Evolutionary conservation across 2,888 invertebrate genomes (phyloP).

Genomic region (Automeris io): DNA sequence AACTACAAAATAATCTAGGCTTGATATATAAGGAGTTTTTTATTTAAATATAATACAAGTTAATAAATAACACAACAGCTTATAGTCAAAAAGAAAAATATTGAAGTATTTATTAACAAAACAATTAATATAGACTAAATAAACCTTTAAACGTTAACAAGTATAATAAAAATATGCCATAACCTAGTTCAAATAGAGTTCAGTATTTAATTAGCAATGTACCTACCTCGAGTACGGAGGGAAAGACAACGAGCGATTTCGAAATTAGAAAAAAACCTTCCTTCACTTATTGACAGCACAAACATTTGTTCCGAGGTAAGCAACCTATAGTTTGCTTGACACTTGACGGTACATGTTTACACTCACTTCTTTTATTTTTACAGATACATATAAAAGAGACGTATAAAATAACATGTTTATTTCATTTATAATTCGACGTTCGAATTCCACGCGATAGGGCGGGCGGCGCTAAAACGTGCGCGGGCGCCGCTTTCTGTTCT

Average conservation of each 20-base stretch:
- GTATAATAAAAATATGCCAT: neutral
- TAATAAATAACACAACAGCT: too few species aligned
- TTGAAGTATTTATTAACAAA: too few species aligned
- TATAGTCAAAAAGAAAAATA: too few species aligned
- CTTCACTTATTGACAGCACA: constrained; percentile 52
- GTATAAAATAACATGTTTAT: constrained; percentile 1
- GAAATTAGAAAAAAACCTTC: constrained; percentile 26
- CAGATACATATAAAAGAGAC: constrained; percentile 1
- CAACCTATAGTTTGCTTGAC: constrained; percentile 28
- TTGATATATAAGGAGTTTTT: too few species aligned
- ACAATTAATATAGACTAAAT: too few species aligned
- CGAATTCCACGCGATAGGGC: constrained; percentile 31
- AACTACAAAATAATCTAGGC: too few species aligned
- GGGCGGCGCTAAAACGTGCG: constrained; percentile 70
- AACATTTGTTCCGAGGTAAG: constrained; percentile 48
- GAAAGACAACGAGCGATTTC: constrained; percentile 6
- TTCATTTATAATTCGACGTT: constrained; percentile 4
- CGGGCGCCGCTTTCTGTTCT: constrained; percentile 56
- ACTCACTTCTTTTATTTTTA: constrained; percentile 22
- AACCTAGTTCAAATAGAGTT: neutral
- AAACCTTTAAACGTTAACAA: neutral
- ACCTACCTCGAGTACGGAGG: constrained; percentile 6
- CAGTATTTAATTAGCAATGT: constrained; percentile 4
- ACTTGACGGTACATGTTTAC: constrained; percentile 29
- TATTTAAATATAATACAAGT: too few species aligned